Percentiles rank a stretch among this genome's conserved stretches.
Conservation (phyloP, 2,113 vertebrate species). For the Mesocricetus auratus region DNA sequence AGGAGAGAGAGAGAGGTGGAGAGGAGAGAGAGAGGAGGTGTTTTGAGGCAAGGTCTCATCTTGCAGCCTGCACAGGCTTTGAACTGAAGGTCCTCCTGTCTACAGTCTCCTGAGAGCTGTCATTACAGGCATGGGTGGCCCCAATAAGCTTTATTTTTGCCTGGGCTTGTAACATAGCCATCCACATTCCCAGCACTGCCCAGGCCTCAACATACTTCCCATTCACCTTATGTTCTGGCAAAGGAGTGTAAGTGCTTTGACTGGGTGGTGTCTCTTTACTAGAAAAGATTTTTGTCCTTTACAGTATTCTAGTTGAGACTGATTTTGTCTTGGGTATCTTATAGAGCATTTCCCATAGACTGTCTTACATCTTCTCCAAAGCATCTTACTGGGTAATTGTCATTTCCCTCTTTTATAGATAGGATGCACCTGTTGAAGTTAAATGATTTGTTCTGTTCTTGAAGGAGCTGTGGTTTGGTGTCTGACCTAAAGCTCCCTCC, state of each 20-base stretch:
- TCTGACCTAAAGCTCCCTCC: not conserved
- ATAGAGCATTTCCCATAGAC: not conserved
- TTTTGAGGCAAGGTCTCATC: not conserved
- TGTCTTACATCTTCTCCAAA: not conserved
- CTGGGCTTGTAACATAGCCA: not conserved
- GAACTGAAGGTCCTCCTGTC: not conserved
- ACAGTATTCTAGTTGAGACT: slow-evolving; percentile 2
- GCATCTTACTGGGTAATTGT: not conserved
- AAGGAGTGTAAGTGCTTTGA: not conserved
- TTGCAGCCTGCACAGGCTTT: not conserved
- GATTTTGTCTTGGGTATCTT: not conserved
- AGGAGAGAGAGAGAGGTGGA: too few species aligned
- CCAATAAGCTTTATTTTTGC: not conserved
- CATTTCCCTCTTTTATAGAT: not conserved
- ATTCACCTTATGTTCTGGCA: not conserved
- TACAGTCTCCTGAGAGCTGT: not conserved
- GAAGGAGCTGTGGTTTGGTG: not conserved
- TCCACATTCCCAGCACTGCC: not conserved
- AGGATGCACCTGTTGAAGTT: not conserved
- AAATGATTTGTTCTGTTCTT: not conserved
- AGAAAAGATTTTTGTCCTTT: not conserved
- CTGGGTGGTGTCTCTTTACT: not conserved
- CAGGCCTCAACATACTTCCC: not conserved
- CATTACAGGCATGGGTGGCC: not conserved
- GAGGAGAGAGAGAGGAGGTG: too few species aligned